phyloP scores from a whole-genome alignment of 2,113 vertebrate genomes.

The Pristiophorus japonicus region DNA sequence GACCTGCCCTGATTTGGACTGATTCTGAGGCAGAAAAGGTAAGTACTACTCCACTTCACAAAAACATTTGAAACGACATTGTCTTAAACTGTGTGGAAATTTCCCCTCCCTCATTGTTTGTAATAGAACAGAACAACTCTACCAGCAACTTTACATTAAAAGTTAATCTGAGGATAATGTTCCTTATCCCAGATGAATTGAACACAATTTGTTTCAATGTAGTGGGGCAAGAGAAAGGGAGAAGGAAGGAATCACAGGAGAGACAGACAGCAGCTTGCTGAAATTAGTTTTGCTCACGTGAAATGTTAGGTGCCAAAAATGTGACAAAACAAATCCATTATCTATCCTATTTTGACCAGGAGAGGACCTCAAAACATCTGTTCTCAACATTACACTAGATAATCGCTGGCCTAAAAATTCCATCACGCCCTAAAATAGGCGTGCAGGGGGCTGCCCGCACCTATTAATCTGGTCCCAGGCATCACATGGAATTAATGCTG shows the following conservation, averaged over 20 bases:
- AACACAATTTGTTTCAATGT: neutral
- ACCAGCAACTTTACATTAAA: too few relatives aligned
- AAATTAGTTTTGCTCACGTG: neutral
- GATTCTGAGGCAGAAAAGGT: neutral
- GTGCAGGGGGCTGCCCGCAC: neutral
- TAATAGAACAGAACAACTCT: neutral
- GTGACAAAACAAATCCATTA: constrained; percentile 1
- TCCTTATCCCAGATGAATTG: neutral
- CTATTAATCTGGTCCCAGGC: neutral
- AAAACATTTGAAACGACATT: neutral
- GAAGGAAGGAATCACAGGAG: neutral
- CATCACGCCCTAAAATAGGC: neutral
- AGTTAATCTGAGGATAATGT: too few relatives aligned
- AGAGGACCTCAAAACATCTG: neutral
- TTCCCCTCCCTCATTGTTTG: neutral
- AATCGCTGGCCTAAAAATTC: neutral
- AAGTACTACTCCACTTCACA: neutral
- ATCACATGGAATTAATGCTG: neutral
- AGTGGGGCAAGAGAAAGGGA: neutral
- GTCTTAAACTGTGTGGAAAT: neutral
- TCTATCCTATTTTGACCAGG: neutral
- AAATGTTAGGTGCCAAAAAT: neutral
- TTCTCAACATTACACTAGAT: neutral
- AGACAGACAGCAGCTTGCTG: neutral
- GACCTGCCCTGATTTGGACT: neutral